phyloP scores from a whole-genome alignment of 2,888 invertebrate genomes.

The Eristalis pertinax region DNA sequence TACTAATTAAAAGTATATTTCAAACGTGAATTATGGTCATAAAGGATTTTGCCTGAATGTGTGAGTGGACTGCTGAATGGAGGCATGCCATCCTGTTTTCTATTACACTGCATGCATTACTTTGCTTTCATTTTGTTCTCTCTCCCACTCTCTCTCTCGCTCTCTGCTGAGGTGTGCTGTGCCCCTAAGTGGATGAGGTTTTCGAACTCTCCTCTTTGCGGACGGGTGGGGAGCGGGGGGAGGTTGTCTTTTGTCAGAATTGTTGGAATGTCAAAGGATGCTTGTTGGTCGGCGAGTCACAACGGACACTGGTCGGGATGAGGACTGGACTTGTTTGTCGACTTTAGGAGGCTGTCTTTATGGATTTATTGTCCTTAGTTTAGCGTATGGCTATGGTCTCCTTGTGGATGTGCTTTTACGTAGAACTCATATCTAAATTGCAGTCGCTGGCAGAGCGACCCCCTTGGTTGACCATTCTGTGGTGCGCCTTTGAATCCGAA shows the following conservation, averaged over 20 bases:
- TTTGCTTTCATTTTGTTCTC: not conserved
- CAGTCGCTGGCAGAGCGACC: not conserved
- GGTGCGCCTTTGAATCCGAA: not conserved
- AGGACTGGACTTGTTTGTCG: not conserved
- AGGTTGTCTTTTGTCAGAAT: not conserved
- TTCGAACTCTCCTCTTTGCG: not conserved
- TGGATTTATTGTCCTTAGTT: not conserved
- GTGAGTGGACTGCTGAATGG: constrained; percentile 13
- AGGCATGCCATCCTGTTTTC: constrained; percentile 5
- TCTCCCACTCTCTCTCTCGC: not conserved
- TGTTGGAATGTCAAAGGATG: not conserved
- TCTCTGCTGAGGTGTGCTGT: not conserved
- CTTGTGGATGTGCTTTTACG: no score
- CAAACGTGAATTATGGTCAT: constrained; percentile 48
- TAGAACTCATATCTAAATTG: not conserved
- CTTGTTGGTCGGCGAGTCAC: not conserved
- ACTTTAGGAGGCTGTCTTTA: not conserved
- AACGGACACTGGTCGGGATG: not conserved
- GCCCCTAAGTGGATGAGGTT: constrained; percentile 4
- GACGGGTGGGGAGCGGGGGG: not conserved
- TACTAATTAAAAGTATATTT: constrained; percentile 54
- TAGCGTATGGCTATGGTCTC: not conserved
- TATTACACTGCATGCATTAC: constrained; percentile 5
- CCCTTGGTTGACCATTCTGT: not conserved
- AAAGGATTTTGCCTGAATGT: constrained; percentile 2